phyloP scores from a whole-genome alignment of 2,113 vertebrate genomes.

The Percopsis transmontana region DNA sequence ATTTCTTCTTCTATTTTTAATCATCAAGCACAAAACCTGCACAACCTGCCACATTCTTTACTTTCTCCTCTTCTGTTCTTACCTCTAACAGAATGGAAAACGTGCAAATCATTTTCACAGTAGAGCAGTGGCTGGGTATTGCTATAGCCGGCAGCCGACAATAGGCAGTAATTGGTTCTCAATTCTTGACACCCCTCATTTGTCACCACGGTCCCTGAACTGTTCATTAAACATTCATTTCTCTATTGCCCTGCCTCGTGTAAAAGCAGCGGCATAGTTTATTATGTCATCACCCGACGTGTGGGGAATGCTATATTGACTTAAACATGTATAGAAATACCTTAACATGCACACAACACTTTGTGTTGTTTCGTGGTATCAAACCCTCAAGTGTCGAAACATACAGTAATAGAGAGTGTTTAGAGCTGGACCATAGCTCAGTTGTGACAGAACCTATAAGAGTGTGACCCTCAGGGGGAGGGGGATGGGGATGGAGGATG shows the following conservation, averaged over 20 bases:
- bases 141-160: conserved; percentile 4
- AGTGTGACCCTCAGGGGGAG: conserved; percentile 15
- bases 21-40: neutral
- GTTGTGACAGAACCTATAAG: conserved; percentile 49
- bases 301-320: neutral
- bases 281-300: neutral
- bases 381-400: conserved; percentile 24
- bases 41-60: neutral
- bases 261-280: conserved; percentile 7
- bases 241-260: conserved; percentile 3
- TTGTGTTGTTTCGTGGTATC: neutral
- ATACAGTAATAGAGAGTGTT: conserved; percentile 1
- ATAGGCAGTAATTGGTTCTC: conserved; percentile 33
- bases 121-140: conserved; percentile 20
- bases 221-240: conserved; percentile 14
- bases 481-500: neutral
- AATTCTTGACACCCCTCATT: conserved; percentile 25
- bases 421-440: conserved; percentile 29
- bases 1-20: too few species aligned
- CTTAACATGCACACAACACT: neutral
- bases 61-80: conserved; percentile 1
- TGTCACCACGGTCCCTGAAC: conserved; percentile 4
- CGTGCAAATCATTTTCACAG: conserved; percentile 46
- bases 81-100: neutral
- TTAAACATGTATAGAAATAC: neutral